Evolutionary conservation across 2,797 vertebrate genomes (phyloP).

Genomic region (Odontamblyopus lacepedii): DNA sequence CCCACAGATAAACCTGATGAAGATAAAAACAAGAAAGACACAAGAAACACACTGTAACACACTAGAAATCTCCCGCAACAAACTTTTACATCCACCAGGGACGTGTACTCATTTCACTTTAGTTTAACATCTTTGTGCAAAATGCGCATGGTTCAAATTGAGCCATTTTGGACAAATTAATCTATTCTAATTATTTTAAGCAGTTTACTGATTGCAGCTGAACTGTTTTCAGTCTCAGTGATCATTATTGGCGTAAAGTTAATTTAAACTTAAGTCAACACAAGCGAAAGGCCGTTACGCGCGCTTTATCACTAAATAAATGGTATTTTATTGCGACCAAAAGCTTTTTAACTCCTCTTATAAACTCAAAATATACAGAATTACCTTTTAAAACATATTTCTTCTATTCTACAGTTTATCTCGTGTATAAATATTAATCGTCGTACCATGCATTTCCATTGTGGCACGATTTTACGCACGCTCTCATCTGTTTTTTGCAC

Average conservation of each 20-base stretch:
- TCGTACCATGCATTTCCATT: not conserved
- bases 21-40: not conserved
- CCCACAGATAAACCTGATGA: no score
- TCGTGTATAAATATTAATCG: not conserved
- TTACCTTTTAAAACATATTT: not conserved
- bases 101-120: not conserved
- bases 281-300: not conserved
- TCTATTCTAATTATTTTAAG: not conserved
- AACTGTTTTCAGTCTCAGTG: not conserved
- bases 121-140: not conserved
- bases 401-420: not conserved
- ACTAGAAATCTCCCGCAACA: not conserved
- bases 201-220: not conserved
- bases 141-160: not conserved
- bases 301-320: not conserved
- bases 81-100: not conserved
- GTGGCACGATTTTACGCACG: slow-evolving; percentile 1
- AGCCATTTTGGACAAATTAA: not conserved
- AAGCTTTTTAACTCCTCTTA: not conserved
- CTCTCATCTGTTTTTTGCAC: not conserved
- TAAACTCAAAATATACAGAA: not conserved
- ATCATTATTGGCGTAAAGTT: not conserved
- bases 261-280: slow-evolving; percentile 5
- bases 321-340: no score
- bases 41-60: not conserved